Evolutionary conservation across 2,888 invertebrate species (phyloP).

Genomic region (Clostera curtula): DNA sequence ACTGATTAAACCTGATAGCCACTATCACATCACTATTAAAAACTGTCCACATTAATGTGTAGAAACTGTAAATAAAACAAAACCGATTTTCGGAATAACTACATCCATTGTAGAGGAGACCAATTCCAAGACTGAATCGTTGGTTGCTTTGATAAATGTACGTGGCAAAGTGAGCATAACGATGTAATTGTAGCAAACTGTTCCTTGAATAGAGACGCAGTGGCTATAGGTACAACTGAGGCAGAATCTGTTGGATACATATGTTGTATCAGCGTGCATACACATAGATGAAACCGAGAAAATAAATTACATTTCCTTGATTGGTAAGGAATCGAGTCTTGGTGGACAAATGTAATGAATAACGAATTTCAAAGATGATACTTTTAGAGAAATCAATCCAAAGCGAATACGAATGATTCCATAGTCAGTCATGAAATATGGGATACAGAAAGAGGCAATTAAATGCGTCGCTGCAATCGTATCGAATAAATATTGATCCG

Average conservation of each 20-base stretch:
- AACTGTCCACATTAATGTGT: slow-evolving; percentile 28
- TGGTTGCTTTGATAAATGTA: slow-evolving; percentile 60
- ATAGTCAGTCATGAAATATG: too few species aligned
- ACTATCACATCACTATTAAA: slow-evolving; percentile 38
- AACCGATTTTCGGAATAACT: slow-evolving; percentile 28
- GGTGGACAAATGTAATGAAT: too few species aligned
- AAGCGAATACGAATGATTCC: too few species aligned
- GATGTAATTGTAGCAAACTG: slow-evolving; percentile 70
- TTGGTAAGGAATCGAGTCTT: too few species aligned
- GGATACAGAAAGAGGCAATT: too few species aligned
- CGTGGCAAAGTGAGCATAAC: slow-evolving; percentile 67
- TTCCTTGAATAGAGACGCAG: slow-evolving; percentile 65
- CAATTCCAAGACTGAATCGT: slow-evolving; percentile 61
- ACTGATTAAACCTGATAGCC: slow-evolving; percentile 8
- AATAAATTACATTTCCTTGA: too few species aligned
- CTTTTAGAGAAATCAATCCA: too few species aligned
- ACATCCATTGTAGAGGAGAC: slow-evolving; percentile 58
- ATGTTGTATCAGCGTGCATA: slow-evolving; percentile 6
- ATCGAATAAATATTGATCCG: too few species aligned
- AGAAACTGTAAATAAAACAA: slow-evolving; percentile 26
- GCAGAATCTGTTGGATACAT: slow-evolving; percentile 13
- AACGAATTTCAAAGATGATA: too few species aligned
- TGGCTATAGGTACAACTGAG: slow-evolving; percentile 20
- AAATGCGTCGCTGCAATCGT: too few species aligned
- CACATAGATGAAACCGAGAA: background rate